Evolutionary conservation across 2,797 vertebrate species (phyloP), one percentile per base, ranked within the genome.

Genomic region (Helicolenus hilgendorfi): DNA sequence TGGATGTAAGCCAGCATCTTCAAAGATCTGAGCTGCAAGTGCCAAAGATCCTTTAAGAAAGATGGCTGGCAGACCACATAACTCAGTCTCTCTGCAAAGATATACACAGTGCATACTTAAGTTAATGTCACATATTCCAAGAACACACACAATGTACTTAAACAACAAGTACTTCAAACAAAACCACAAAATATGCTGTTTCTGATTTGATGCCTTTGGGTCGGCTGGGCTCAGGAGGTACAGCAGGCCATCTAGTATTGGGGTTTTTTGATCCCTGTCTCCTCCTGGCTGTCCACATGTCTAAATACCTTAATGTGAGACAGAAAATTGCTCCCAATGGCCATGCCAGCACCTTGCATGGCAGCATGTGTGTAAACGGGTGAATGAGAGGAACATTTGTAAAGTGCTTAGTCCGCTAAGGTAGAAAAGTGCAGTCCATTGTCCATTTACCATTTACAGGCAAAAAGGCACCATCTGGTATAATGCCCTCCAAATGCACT

Each of bases 1-100:
- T 89, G 72, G 86, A 90, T 75, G 53, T 38, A 26, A 83, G 86
- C 81, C 81, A 93, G 77, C 60, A 55, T 33, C 49, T 80, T 71
- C 22, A 81, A 70, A 77, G 55, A 87, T 78, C 33, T 75, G 9
- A 27, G 20, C 41, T 69, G 49, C 55, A 45, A 83, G 58, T 86
- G 77, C 72, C 84, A 87, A 81, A 77, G 63, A 89, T 77, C 27
- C 38, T 74, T 83, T 38, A 58, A 79, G 60, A 73, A 84, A 82
- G 64, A 82, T 36, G 72, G 20, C 77, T 86, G 63, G 71, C 84
- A 80, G 69, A 69, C 35, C 27, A 29, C 27, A 67, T 56, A 67
- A 71, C 55, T 64, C 10, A 45, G 14, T 13, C 10, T 60, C 65
- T 53, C 22, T 60, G n/a, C 20, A 41, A 35, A 73, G 18, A 63